Conservation (phyloP, 2,888 invertebrate species). For the Clitarchus hookeri region DNA sequence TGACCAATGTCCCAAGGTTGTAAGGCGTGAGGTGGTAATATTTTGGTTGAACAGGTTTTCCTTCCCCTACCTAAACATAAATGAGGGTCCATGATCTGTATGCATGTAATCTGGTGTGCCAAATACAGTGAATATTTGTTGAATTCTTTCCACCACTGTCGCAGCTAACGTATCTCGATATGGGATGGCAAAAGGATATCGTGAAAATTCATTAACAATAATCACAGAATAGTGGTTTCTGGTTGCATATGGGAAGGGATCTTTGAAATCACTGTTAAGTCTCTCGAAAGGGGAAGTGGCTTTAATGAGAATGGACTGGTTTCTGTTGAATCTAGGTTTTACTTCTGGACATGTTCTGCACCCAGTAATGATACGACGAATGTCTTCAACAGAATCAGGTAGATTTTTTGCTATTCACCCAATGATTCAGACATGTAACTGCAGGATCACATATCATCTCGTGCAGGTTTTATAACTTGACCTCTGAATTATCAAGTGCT, state of each 20-base stretch:
- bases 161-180: background rate
- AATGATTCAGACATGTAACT: background rate
- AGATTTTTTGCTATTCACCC: background rate
- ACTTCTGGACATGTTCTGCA: background rate
- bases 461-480: background rate
- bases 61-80: background rate
- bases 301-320: background rate
- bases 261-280: slow-evolving; percentile 1
- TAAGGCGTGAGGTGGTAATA: background rate
- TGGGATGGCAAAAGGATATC: background rate
- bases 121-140: background rate
- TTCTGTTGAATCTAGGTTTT: background rate
- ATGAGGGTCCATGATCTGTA: background rate
- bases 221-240: background rate
- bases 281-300: background rate
- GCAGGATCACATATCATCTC: background rate
- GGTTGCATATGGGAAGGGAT: slow-evolving; percentile 22
- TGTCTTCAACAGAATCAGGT: slow-evolving; percentile 11
- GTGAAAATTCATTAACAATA: background rate
- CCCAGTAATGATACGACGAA: background rate
- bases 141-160: background rate
- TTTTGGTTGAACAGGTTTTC: background rate
- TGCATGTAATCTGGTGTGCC: background rate
- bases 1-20: too few relatives aligned
- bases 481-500: background rate